Base-by-base conservation (phyloP, 2,888 invertebrate species). In the Zygothrica quintamaculata region DNA sequence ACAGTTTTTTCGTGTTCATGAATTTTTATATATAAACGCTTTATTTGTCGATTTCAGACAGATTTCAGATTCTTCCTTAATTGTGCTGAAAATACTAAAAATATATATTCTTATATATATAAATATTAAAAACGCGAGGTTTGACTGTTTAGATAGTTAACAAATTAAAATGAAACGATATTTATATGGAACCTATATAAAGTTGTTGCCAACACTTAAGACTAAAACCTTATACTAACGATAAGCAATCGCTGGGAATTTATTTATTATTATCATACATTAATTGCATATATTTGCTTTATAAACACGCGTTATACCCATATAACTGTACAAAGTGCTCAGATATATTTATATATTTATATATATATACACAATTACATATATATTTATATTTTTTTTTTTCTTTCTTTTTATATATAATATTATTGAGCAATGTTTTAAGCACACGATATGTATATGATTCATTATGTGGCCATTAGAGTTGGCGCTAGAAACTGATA, bases 211-310 rank as follows among this genome's bases (percentile, higher is more conserved):
- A 22, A 4, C 9, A 22, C 18, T 22, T 22, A 22, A 22, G 5
- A 22, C 18, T 5, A 22, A 5, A 22, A 22, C 18, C 18, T 22
- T 22, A 3, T 5, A 22, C 15, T 15, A 44, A 6, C 22, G 58
- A 71, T 75, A 71, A 75, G 57, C 11, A 46, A 65, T 58, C 53
- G 57, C 18, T 51, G 47, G 47, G 40, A 46, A 58, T 51, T 25
- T 11, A 31, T 16, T 47, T 36, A 12, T 13, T n/a, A 12, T n/a
- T 0, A 3, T 15, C 7, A 36, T 22, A 37, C 18, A 46, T 1
- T 7, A n/a, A 16, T n/a, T 22, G 5, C 18, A 5, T 22, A 22
- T 22, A 33, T 11, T n/a, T 33, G 33, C 3, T n/a, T 33, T 22
- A 22, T 22, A 22, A 2, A 22, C 18, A 22, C 18, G 18, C 18